Base-by-base conservation (phyloP, 2,888 invertebrate genomes). In the Smittia sp. region DNA sequence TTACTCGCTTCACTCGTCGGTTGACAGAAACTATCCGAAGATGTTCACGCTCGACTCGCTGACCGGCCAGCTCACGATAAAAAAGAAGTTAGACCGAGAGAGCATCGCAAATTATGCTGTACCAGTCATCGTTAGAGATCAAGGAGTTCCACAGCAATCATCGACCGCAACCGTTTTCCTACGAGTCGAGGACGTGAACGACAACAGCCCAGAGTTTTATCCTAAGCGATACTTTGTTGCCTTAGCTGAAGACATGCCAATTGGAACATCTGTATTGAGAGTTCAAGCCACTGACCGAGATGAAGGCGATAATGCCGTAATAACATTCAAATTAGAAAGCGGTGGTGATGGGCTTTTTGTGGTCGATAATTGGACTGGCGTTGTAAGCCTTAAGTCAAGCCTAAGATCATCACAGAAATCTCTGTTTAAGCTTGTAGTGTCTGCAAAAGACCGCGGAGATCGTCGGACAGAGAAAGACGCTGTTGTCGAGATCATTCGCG, bases 161-260 rank as follows among this genome's bases (percentile, higher is more conserved):
- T 93, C 96, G 6, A 94, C 94, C 0, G 94, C 95, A 7, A 93
- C 94, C 0, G 90, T 98, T 69, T 86, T 87, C 78, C 82, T 98
- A 4, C 88, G 85, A 76, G 87, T 98, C 18, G 84, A 89, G 75
- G 97, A 97, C 82, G 88, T 94, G 13, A 97, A 98, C 81, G 97
- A 98, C 82, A 96, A 97, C 81, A 87, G 88, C 77, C 97, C 97
- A 0, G 87, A 89, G 78, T 96, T 98, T 84, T 96, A 96, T 83
- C 97, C 97, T 0, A 87, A 87, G 79, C 87, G 89, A 78, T 97
- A 97, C 81, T 90, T 94, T 79, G 86, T 92, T 77, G 86, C 89
- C 58, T 84, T 96, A 58, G 85, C 87, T 39, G 91, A 92, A 78
- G 88, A 90, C 79, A 82, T 87, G 39, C 82, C 86, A 74, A 81